Evolutionary conservation across 2,113 vertebrate genomes (phyloP).

Genomic region (human (Homo sapiens)): DNA sequence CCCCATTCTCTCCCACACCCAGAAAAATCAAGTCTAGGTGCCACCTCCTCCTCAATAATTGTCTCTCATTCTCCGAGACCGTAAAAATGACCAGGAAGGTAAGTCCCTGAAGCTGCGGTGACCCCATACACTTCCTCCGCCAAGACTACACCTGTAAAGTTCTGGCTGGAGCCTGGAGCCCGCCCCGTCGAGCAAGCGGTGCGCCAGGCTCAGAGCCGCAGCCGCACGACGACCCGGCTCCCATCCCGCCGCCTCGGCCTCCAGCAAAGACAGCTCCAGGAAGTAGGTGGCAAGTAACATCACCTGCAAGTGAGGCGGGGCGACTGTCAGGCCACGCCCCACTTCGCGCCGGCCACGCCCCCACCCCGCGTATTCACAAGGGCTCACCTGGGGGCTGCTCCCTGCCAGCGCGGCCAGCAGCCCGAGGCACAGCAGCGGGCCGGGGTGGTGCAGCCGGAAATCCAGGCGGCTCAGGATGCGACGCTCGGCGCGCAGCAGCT

Average conservation of each 20-base stretch:
- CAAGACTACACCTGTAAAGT: conserved; percentile 84
- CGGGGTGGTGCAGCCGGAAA: conserved; percentile 87
- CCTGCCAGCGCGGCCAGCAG: conserved; percentile 83
- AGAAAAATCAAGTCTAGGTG: background rate
- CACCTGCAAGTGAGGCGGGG: conserved; percentile 74
- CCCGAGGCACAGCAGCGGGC: conserved; percentile 87
- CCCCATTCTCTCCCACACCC: background rate
- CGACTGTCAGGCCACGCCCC: background rate
- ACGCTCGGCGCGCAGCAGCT: conserved; percentile 90
- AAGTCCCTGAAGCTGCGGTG: background rate
- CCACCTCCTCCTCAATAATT: background rate
- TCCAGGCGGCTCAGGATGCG: conserved; percentile 85
- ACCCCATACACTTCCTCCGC: background rate
- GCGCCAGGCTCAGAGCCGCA: conserved; percentile 88
- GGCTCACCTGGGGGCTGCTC: conserved; percentile 84
- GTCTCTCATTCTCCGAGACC: background rate
- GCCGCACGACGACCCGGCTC: conserved; percentile 86
- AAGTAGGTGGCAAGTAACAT: conserved; percentile 89
- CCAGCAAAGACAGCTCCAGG: conserved; percentile 89
- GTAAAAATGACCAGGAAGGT: background rate
- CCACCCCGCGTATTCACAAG: background rate
- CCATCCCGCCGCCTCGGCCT: conserved; percentile 86
- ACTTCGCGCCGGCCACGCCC: rapidly evolving
- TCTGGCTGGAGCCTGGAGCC: conserved; percentile 76
- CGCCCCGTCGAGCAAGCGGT: conserved; percentile 81